Conservation (phyloP, 1,140 invertebrate species). For the Sycophila sp. region DNA sequence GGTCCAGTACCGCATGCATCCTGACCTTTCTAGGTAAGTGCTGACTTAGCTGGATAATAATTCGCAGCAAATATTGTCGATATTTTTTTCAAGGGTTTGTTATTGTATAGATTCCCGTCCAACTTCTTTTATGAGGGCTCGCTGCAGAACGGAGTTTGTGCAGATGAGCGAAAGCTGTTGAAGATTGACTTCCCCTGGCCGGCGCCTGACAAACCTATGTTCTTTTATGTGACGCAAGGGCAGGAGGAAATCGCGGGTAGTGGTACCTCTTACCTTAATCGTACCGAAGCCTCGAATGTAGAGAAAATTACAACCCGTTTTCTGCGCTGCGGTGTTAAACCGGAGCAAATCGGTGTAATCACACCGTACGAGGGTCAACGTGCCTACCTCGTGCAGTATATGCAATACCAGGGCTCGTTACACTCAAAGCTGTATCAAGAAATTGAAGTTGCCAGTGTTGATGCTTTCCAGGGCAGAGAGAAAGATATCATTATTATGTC, state of each 20-base stretch:
- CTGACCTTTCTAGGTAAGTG: constrained; percentile 79
- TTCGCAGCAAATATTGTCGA: neutral
- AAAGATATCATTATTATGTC: constrained; percentile 99
- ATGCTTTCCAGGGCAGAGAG: constrained; percentile 97
- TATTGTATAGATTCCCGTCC: constrained; percentile 84
- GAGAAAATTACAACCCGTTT: constrained; percentile 97
- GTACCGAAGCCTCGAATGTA: constrained; percentile 98
- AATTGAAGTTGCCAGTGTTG: constrained; percentile 99
- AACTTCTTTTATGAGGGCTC: constrained; percentile 99
- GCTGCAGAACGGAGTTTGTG: constrained; percentile 97
- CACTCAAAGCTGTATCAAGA: constrained; percentile 98
- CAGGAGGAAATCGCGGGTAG: constrained; percentile 99
- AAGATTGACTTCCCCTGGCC: constrained; percentile 99
- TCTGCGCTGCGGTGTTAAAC: constrained; percentile 92
- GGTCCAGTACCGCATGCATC: constrained; percentile 99
- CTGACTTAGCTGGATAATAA: neutral
- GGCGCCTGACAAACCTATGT: constrained; percentile 95
- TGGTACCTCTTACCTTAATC: constrained; percentile 97
- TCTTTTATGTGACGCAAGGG: constrained; percentile 98
- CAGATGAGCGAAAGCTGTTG: constrained; percentile 88
- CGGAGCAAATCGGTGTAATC: constrained; percentile 99
- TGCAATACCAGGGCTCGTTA: constrained; percentile 98
- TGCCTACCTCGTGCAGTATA: constrained; percentile 97
- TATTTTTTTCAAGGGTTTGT: neutral
- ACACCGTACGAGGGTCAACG: constrained; percentile 99